Evolutionary conservation across 2,888 invertebrate genomes (phyloP), one percentile per base, ranked within the genome.

Genomic region (Mythimna impura): DNA sequence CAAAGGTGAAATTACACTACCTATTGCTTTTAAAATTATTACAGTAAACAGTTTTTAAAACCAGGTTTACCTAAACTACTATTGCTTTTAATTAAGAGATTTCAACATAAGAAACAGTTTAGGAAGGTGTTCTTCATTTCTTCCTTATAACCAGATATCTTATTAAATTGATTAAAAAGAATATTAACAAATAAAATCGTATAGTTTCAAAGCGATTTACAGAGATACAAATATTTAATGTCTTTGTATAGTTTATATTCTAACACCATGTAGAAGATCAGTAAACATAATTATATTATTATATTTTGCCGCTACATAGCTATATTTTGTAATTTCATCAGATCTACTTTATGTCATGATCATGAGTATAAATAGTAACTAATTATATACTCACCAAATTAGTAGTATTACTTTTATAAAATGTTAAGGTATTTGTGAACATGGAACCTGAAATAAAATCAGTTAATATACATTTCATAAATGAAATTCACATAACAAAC

Each of bases 381-480:
- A 25, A 62, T 36, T 61, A 17, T 9, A 7, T 34, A 91, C 94
- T 92, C 85, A 96, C 95, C 89, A 93, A 86, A 83, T 86, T 89
- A 2, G 91, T 76, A 60, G 90, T 73, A 78, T 90, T 94, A 43
- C 87, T 88, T 85, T 92, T 93, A 84, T 91, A 91, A 58, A 91
- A 76, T 40, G 90, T 81, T 85, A 94, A 66, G 58, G 91, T 85
- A 78, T 86, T 90, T 78, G 86, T 92, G 72, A 95, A 84, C 74
- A 94, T 70, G 52, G 94, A 93, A 73, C 95, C 96, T 96, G 90
- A 80, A 94, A 94, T 34, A 66, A 79, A 76, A 66, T 9, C 2
- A 10, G 17, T 43, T 22, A 54, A 62, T 74, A 65, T 73, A 40
- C 20, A 73, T 79, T 71, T 43, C 30, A 30, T 69, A 62, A 34